Evolutionary conservation across 2,888 invertebrate species (phyloP).

Genomic region (Ashinkailepas kermadecensis): DNA sequence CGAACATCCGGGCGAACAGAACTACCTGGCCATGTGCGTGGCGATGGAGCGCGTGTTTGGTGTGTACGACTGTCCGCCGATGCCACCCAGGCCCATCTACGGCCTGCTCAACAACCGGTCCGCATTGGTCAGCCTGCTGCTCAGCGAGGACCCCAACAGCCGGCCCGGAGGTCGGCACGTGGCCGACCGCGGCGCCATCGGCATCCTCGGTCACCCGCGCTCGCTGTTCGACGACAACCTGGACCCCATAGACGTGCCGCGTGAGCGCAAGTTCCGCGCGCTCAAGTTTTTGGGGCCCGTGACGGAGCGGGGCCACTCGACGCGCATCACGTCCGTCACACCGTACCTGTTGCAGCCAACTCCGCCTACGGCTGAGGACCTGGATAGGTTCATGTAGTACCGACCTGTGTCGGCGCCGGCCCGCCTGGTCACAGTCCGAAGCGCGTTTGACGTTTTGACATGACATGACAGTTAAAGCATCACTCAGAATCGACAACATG

Average conservation of each 20-base stretch:
- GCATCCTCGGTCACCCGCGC: conserved; percentile 7
- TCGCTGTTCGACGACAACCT: background rate
- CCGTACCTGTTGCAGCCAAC: background rate
- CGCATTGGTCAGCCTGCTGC: background rate
- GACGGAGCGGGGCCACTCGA: background rate
- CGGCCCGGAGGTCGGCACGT: background rate
- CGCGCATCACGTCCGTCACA: background rate
- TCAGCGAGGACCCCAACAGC: background rate
- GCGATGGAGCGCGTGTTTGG: background rate
- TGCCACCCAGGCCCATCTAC: background rate
- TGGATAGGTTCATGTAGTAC: background rate
- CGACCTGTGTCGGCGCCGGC: too few species aligned
- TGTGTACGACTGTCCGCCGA: background rate
- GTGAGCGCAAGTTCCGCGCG: background rate
- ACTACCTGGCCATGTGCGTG: background rate
- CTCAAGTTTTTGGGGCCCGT: background rate
- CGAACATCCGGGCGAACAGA: background rate
- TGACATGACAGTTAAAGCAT: too few species aligned
- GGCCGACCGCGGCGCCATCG: background rate
- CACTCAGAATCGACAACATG: too few species aligned
- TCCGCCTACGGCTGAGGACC: background rate
- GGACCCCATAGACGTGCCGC: background rate
- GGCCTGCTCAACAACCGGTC: conserved; percentile 11
- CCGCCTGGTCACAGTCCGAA: too few species aligned
- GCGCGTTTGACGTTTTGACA: too few species aligned